phyloP scores from a whole-genome alignment of 2,888 invertebrate genomes.

The Rutpela maculata region DNA sequence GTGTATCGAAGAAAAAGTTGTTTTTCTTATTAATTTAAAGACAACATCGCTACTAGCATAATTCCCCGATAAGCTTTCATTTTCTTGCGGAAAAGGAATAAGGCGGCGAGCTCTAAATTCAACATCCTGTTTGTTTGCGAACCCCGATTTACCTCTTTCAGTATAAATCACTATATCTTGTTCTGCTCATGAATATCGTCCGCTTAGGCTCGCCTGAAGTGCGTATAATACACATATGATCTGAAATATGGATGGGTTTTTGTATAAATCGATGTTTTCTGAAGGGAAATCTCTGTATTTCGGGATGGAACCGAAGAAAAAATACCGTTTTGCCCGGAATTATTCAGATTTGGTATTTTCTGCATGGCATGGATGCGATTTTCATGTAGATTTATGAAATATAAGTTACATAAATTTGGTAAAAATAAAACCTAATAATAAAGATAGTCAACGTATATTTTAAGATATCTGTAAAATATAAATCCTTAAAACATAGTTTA shows the following conservation, averaged over 20 bases:
- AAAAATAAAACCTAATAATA: conserved; percentile 12
- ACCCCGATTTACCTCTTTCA: conserved; percentile 50
- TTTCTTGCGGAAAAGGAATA: not conserved
- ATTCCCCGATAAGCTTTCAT: conserved; percentile 8
- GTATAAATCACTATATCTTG: conserved; percentile 62
- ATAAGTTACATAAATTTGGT: conserved; percentile 3
- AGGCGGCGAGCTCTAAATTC: not conserved
- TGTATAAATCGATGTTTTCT: conserved; percentile 40
- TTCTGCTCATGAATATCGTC: conserved; percentile 63
- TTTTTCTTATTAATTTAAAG: not conserved
- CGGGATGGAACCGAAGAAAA: conserved; percentile 26
- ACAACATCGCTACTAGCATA: conserved; percentile 18
- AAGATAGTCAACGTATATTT: not conserved
- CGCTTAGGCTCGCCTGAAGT: conserved; percentile 60
- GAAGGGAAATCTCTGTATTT: conserved; percentile 41
- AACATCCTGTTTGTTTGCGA: conserved; percentile 2
- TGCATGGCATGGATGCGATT: conserved; percentile 31
- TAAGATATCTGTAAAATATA: not conserved
- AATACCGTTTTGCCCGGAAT: conserved; percentile 39
- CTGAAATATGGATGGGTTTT: conserved; percentile 65
- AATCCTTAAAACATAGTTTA: not conserved
- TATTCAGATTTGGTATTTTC: conserved; percentile 39
- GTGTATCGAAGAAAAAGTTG: not conserved
- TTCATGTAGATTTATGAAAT: conserved; percentile 38
- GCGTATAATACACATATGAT: conserved; percentile 67